Base-by-base conservation (phyloP, 2,888 invertebrate genomes). In the Troides aeacus region DNA sequence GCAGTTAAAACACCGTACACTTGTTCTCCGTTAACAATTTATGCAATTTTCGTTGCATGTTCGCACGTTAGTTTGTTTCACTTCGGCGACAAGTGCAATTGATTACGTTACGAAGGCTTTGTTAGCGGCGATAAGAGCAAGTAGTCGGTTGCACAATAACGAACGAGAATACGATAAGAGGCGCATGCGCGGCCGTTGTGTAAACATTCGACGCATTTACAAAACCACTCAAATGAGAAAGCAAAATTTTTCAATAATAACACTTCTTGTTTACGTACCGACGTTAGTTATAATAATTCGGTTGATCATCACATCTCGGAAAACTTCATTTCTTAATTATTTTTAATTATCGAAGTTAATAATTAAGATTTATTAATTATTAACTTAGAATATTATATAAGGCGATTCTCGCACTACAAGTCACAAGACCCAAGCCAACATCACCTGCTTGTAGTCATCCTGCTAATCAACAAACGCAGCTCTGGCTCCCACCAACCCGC, bases 101-200 rank as follows among this genome's bases (percentile, higher is more conserved):
- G 58, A 74, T 81, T 82, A 78, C 77, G 75, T 77, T 30, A 30
- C 30, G 30, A 80, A 79, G 73, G 58, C 64, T 61, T 73, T 78
- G 79, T 79, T 79, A 83, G 78, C 21, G 72, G 72, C 75, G 75
- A 76, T 70, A 70, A 68, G 68, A 75, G 72, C 66, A 64, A 70
- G 62, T 68, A 63, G 64, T 63, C 62, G 30, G 72, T 83, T 82
- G 77, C 79, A 77, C 78, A 79, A 80, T 77, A 74, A 72, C 72
- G 75, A 76, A 72, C 71, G 74, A 76, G 72, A 70, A 75, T 71
- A 74, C 75, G 81, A 81, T 81, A 81, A 81, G 78, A 69, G 64
- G 68, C 46, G 64, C 60, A 70, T 63, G 63, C 23, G 70, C 69
- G 70, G 73, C 69, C 57, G 68, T 71, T 65, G 67, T 72, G 72